A percentile compares a stretch with the other conserved stretches of the same genome.
These are phyloP conservation scores for Henricia sp. DNA, from an alignment of 53 echinoderm and acorn worm genomes.

Conservation along the genomic window DNA sequence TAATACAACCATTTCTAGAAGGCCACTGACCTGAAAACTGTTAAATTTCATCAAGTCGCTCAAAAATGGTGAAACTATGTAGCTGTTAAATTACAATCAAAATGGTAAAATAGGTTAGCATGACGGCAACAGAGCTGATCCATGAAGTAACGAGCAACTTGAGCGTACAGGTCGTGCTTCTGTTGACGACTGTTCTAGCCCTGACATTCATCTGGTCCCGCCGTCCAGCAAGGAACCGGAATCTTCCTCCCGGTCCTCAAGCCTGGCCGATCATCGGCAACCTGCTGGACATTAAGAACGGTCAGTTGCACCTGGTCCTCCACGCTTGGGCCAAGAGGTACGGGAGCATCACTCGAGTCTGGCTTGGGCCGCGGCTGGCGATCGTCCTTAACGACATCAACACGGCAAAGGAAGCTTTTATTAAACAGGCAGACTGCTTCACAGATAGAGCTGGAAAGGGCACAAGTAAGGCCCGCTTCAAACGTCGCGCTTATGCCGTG, in stretches of 20 bases:
- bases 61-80: no score
- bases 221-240: not conserved
- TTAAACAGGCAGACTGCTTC: conserved; percentile 50
- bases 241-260: conserved; percentile 14
- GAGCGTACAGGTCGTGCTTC: not conserved
- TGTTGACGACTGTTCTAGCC: not conserved
- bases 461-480: not conserved
- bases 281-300: not conserved
- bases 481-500: not conserved
- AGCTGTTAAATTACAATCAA: no score
- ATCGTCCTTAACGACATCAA: conserved; percentile 43
- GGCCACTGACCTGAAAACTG: no score
- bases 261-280: conserved; percentile 20
- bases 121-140: not conserved
- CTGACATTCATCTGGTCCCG: conserved; percentile 13
- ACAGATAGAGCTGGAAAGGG: conserved; percentile 10
- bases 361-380: conserved; percentile 2
- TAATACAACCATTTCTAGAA: no score
- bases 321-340: not conserved
- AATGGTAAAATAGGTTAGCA: no score
- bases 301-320: not conserved
- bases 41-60: no score
- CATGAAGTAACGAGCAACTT: not conserved
- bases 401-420: conserved; percentile 43
- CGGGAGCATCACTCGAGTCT: not conserved